Base-by-base conservation (phyloP, 1,140 invertebrate species). In the Trichomalopsis sarcophagae region DNA sequence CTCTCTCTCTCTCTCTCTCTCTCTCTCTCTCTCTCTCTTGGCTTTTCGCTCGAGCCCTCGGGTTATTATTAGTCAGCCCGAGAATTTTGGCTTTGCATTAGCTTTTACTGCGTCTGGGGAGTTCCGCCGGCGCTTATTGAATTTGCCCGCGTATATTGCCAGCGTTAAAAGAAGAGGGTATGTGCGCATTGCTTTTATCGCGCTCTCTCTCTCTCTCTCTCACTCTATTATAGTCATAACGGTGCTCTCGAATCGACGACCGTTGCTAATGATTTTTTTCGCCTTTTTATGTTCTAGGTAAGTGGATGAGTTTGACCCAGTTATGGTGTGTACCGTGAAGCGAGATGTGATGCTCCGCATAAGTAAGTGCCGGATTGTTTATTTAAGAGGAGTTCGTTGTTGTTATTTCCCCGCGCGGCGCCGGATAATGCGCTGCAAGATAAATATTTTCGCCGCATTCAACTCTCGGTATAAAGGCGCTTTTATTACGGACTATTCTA, bases 11-110 rank as follows among this genome's bases (percentile, higher is more conserved):
- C 76, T 55, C 73, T 9, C 23, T 73, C 66, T 33, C 33, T 76
- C n/a, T n/a, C 40, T n/a, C 55, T 21, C 13, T 14, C 47, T 50
- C 11, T 27, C 13, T 66, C 77, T 30, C 76, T 62, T 9, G 27
- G 36, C 1, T 50, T 9, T 14, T 73, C 68, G 33, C 33, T 76
- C 44, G 17, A 7, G 55, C 17, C 21, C 55, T 62, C 30, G 83
- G 21, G 76, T 62, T 62, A n/a, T 69, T 84, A 84, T 84, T 84
- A 84, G 62, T 84, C 27, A 21, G 30, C 17, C 21, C 55, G 21
- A 77, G 62, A 77, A 78, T 83, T 83, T 83, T 69, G 82, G 74
- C 55, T 77, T 83, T 83, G 74, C 82, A 83, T 77, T 77, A 83
- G 82, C 82, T 77, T 77, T 83, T 77, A 83, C 55, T 77, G 74